Base-by-base conservation (phyloP, 2,797 vertebrate species). In the Mallotus villosus region DNA sequence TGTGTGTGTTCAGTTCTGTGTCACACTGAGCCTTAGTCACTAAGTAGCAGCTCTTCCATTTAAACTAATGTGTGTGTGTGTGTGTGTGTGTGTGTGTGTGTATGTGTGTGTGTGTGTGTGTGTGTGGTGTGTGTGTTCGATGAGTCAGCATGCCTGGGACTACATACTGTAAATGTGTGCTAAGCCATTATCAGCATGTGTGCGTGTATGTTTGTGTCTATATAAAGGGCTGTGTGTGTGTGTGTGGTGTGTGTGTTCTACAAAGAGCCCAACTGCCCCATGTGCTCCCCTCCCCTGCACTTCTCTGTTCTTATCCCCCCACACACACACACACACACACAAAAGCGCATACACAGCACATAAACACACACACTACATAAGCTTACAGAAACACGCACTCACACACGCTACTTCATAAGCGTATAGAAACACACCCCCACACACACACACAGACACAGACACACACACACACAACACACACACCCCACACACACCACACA, bases 401-500 rank as follows among this genome's bases (percentile, higher is more conserved):
- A 77, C 66, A 70, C 64, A 51, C 59, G 46, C 58, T 25, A 57
- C 21, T 27, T 3, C 27, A 62, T 58, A 79, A 71, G 69, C 62
- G 73, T 59, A 73, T 67, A 70, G 63, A 76, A 73, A 79, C 74
- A 74, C 76, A 77, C 34, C 9, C 34, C 1, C 34, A 37, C 34
- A 8, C 70, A 78, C 61, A 74, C 67, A 83, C 77, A 79, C 81
- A 81, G 77, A 74, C 85, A 73, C 77, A 3, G 1, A 87, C 85
- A 84, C 86, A 83, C 58, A 60, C 58, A 60, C 22, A 77, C 66
- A 72, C 64, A 51, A 53, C 17, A 61, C 82, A 86, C 74, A 74
- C 76, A 77, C 34, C 2, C 34, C 77, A 3, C 2, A 87, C 86
- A 84, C 86, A 83, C 58, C 82, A 83, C 77, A 79, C 81, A 81